These are phyloP conservation scores for Notodonta dromedarius DNA, from an alignment of 2,888 invertebrate genomes.

Conservation along the genomic window DNA sequence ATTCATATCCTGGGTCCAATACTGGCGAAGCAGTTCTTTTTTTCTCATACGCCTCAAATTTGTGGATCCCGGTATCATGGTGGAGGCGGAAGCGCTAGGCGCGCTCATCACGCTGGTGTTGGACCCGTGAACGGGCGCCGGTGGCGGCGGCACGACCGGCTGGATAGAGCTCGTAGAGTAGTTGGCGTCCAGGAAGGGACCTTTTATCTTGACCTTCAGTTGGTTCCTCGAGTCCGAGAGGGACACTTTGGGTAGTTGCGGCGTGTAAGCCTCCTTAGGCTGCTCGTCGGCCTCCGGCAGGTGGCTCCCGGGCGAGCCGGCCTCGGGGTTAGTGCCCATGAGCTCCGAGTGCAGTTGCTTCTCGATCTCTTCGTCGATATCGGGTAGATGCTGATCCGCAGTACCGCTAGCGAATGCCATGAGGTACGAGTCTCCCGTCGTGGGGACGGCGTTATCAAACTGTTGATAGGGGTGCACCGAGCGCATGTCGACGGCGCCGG, in stretches of 20 bases:
- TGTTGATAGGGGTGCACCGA: slow-evolving; percentile 86
- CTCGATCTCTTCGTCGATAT: slow-evolving; percentile 91
- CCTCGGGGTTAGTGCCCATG: slow-evolving; percentile 81
- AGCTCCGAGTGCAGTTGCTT: slow-evolving; percentile 89
- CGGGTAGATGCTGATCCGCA: slow-evolving; percentile 88
- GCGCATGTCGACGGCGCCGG: slow-evolving; percentile 95
- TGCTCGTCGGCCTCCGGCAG: slow-evolving; percentile 47
- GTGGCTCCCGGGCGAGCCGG: slow-evolving; percentile 50
- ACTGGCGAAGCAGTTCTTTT: slow-evolving; percentile 92
- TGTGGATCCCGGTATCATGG: slow-evolving; percentile 86
- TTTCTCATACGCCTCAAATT: slow-evolving; percentile 94
- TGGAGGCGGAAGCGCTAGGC: slow-evolving; percentile 69
- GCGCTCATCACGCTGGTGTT: slow-evolving; percentile 67
- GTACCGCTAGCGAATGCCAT: slow-evolving; percentile 87
- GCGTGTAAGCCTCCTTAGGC: slow-evolving; percentile 52
- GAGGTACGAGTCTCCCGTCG: slow-evolving; percentile 85
- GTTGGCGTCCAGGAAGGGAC: slow-evolving; percentile 91
- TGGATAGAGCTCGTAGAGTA: slow-evolving; percentile 87
- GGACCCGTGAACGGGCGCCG: slow-evolving; percentile 63
- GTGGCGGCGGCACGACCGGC: slow-evolving; percentile 81
- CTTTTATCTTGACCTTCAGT: slow-evolving; percentile 95
- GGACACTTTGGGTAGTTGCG: slow-evolving; percentile 87
- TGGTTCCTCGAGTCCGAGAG: slow-evolving; percentile 93
- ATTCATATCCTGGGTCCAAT: slow-evolving; percentile 93
- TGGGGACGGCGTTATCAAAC: slow-evolving; percentile 83